Evolutionary conservation across 1,140 invertebrate species (phyloP).

Genomic region (Ruditapes philippinarum): DNA sequence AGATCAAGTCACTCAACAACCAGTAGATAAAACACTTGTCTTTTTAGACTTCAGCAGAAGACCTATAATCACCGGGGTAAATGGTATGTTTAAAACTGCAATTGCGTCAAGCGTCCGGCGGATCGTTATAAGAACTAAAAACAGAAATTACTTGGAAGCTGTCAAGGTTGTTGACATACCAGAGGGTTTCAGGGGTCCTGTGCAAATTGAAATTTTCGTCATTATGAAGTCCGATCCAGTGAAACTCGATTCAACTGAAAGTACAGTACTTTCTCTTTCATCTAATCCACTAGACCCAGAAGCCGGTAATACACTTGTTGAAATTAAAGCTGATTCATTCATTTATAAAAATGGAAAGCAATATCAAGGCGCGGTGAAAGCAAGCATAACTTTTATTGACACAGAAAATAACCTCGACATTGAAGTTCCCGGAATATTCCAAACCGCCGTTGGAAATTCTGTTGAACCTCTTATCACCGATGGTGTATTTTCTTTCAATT

Average conservation of each 20-base stretch:
- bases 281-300: background rate
- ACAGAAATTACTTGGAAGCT: constrained; percentile 16
- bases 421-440: constrained; percentile 3
- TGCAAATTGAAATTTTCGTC: constrained; percentile 11
- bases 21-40: constrained; percentile 10
- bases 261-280: constrained; percentile 21
- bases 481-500: background rate
- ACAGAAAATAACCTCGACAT: background rate
- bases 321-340: constrained; percentile 15
- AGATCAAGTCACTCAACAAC: background rate
- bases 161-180: constrained; percentile 36
- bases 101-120: background rate
- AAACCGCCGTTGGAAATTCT: background rate
- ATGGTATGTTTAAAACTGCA: background rate
- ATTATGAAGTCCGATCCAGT: background rate
- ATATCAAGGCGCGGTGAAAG: constrained; percentile 1
- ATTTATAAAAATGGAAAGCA: background rate
- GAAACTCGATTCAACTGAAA: background rate
- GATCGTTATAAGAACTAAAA: background rate
- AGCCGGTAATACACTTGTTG: background rate
- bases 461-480: constrained; percentile 24
- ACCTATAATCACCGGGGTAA: background rate
- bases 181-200: constrained; percentile 14
- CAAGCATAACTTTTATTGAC: constrained; percentile 27
- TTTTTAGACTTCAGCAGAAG: background rate